phyloP scores from a whole-genome alignment of 2,797 vertebrate species.

The Coccyzus lansbergi region DNA sequence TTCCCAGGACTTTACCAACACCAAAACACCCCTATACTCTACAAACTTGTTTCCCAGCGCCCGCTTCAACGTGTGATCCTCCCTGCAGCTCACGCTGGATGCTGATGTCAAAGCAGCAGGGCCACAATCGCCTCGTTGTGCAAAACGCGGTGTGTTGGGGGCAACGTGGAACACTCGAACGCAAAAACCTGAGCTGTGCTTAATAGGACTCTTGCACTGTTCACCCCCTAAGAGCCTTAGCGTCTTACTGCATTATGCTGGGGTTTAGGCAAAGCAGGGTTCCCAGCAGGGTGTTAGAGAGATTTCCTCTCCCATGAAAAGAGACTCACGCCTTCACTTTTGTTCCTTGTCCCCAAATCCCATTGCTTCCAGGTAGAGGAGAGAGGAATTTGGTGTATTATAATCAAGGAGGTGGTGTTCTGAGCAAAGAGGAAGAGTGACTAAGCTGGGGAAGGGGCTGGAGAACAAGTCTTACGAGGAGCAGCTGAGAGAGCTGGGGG shows the following conservation, averaged over 20 bases:
- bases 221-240: conserved; percentile 57
- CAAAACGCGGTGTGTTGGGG: rapidly evolving
- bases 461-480: no score
- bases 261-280: conserved; percentile 56
- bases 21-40: background rate
- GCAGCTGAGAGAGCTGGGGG: no score
- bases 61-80: rapidly evolving
- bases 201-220: background rate
- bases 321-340: background rate
- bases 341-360: conserved; percentile 39
- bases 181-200: background rate
- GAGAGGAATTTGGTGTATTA: conserved; percentile 44
- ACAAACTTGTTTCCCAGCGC: background rate
- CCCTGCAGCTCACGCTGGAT: background rate
- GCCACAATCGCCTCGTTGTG: background rate
- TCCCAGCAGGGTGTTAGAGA: background rate
- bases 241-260: conserved; percentile 50
- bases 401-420: conserved; percentile 23
- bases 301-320: conserved; percentile 61
- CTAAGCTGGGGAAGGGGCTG: no score
- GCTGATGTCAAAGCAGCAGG: rapidly evolving
- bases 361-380: conserved; percentile 19
- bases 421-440: background rate
- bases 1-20: background rate
- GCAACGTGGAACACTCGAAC: background rate